These are phyloP conservation scores for Montipora foliosa DNA, from an alignment of 64 coral and sea anemone species.

Conservation along the genomic window DNA sequence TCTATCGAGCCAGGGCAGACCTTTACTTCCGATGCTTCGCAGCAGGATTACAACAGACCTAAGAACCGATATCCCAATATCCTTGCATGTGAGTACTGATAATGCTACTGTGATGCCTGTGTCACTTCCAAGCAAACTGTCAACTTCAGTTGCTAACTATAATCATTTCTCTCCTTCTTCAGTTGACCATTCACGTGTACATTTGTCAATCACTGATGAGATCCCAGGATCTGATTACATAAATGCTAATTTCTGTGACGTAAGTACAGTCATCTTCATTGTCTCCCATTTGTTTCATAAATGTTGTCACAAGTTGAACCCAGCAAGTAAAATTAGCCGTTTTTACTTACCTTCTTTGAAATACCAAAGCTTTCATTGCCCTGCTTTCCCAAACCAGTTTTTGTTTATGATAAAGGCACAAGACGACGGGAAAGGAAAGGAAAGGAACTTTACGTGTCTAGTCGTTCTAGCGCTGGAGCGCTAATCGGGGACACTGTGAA, in stretches of 20 bases:
- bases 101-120: not conserved
- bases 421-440: no score
- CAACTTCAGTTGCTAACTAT: no score
- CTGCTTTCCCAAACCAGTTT: no score
- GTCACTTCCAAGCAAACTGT: not conserved
- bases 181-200: slow-evolving; percentile 89
- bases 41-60: slow-evolving; percentile 58
- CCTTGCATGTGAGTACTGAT: slow-evolving; percentile 74
- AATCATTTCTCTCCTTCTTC: not conserved
- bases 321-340: not conserved
- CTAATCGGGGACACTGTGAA: no score
- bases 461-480: no score
- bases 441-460: no score
- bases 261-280: slow-evolving; percentile 59
- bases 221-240: slow-evolving; percentile 92
- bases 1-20: slow-evolving; percentile 92
- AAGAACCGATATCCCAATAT: slow-evolving; percentile 95
- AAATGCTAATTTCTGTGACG: slow-evolving; percentile 96
- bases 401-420: no score
- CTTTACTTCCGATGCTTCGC: slow-evolving; percentile 72
- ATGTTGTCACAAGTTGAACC: no score
- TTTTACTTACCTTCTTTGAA: not conserved
- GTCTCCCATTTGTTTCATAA: not conserved
- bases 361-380: no score
- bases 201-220: slow-evolving; percentile 52